Percentiles rank a stretch among this genome's conserved stretches.
These are phyloP conservation scores for Nymphalis io DNA, from an alignment of 1,140 invertebrate genomes.

Conservation along the genomic window DNA sequence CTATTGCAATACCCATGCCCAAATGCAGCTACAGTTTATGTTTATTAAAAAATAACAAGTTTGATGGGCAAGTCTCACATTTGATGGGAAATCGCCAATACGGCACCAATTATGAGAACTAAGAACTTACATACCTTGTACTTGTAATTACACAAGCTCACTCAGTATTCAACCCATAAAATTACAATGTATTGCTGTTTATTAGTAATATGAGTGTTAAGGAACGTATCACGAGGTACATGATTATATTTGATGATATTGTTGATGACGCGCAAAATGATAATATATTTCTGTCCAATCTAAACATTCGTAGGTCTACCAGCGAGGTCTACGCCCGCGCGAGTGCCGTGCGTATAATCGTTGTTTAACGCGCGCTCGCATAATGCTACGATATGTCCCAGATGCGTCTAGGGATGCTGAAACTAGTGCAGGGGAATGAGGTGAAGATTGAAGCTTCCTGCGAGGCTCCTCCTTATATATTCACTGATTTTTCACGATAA, in stretches of 20 bases:
- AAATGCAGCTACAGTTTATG: no score
- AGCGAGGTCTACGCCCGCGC: conserved; percentile 48
- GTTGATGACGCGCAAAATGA: not conserved
- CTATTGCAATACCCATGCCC: no score
- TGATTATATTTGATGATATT: not conserved
- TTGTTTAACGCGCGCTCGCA: conserved; percentile 59
- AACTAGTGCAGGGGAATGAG: conserved; percentile 34
- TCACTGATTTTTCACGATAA: not conserved
- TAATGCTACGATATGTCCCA: conserved; percentile 56
- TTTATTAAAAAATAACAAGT: no score
- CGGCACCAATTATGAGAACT: no score
- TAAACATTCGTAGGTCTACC: conserved; percentile 25
- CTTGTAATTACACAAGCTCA: no score
- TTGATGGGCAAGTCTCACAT: no score
- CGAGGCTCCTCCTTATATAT: not conserved
- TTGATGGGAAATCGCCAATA: no score
- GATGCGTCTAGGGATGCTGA: conserved; percentile 38
- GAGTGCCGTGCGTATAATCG: conserved; percentile 64
- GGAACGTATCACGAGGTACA: no score
- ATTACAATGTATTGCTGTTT: no score
- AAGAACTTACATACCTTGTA: no score
- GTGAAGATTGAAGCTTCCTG: conserved; percentile 20
- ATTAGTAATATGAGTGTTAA: no score
- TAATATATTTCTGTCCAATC: conserved; percentile 7
- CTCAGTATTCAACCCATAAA: no score